Conservation (phyloP, 2,113 vertebrate species). For the Gymnarchus niloticus region DNA sequence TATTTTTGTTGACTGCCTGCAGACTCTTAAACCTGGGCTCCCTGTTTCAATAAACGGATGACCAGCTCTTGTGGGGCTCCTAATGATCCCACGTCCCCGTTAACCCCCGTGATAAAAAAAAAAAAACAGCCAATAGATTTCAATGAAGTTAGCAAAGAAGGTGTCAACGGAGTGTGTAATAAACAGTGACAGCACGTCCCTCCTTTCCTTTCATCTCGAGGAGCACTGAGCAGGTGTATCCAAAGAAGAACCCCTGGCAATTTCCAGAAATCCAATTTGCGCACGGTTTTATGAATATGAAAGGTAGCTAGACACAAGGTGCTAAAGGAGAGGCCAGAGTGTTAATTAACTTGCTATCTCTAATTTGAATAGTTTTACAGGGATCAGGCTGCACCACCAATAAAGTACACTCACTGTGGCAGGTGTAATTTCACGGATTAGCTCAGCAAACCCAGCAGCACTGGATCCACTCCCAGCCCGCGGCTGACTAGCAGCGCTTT, state of each 20-base stretch:
- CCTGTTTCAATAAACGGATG: not conserved
- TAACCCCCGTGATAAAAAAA: not conserved
- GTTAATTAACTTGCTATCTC: slow-evolving; percentile 71
- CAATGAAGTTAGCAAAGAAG: not conserved
- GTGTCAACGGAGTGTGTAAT: not conserved
- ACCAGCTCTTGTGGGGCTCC: not conserved
- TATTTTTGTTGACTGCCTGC: not conserved
- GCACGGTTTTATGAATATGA: slow-evolving; percentile 52
- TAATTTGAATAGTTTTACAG: slow-evolving; percentile 64
- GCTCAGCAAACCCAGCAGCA: slow-evolving; percentile 24
- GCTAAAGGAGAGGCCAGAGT: slow-evolving; percentile 59
- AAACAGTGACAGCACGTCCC: slow-evolving; percentile 14
- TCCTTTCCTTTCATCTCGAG: slow-evolving; percentile 34
- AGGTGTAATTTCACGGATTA: slow-evolving; percentile 79
- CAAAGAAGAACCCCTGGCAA: slow-evolving; percentile 33
- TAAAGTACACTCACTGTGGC: slow-evolving; percentile 46
- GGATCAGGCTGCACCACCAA: slow-evolving; percentile 28
- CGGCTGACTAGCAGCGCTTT: slow-evolving; percentile 57
- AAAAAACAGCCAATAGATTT: slow-evolving; percentile 2
- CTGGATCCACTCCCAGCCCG: slow-evolving; percentile 44
- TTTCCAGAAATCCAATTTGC: slow-evolving; percentile 45
- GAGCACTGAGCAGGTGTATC: slow-evolving; percentile 34
- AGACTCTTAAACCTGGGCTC: not conserved
- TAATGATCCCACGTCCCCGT: not conserved
- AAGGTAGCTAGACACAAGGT: slow-evolving; percentile 55